Conservation (phyloP, 2,797 vertebrate genomes). For the Pyrocephalus nanus region DNA sequence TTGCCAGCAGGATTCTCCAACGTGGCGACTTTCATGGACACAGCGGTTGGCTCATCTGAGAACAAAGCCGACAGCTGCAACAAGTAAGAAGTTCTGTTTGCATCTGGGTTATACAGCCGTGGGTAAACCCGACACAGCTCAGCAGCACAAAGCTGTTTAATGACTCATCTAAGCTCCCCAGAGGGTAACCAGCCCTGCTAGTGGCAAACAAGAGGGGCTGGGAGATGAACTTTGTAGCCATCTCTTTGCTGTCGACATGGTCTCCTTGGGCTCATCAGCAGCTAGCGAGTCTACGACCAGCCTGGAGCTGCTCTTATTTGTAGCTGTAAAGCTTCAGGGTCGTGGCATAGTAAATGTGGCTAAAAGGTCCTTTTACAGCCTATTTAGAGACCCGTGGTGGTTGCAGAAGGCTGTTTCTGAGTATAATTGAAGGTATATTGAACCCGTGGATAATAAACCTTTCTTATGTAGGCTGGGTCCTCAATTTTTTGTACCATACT, state of each 20-base stretch:
- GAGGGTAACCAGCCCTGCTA: neutral
- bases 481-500: neutral
- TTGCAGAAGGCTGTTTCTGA: neutral
- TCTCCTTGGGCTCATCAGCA: neutral
- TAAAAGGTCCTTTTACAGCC: neutral
- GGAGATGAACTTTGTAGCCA: neutral
- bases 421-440: neutral
- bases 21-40: constrained; percentile 87
- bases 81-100: constrained; percentile 80
- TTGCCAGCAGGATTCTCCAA: constrained; percentile 93
- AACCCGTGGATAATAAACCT: neutral
- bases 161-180: neutral
- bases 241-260: neutral
- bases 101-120: rapidly evolving
- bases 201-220: neutral
- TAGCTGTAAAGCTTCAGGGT: neutral
- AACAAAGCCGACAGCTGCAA: constrained; percentile 81
- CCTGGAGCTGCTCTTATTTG: neutral
- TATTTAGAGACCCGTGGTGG: neutral
- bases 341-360: neutral
- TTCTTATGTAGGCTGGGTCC: neutral
- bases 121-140: neutral
- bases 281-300: neutral
- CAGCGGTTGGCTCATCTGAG: constrained; percentile 71
- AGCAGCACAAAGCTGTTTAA: neutral